Conservation (phyloP, 2,797 vertebrate species). For the Pseudochaenichthys georgianus region DNA sequence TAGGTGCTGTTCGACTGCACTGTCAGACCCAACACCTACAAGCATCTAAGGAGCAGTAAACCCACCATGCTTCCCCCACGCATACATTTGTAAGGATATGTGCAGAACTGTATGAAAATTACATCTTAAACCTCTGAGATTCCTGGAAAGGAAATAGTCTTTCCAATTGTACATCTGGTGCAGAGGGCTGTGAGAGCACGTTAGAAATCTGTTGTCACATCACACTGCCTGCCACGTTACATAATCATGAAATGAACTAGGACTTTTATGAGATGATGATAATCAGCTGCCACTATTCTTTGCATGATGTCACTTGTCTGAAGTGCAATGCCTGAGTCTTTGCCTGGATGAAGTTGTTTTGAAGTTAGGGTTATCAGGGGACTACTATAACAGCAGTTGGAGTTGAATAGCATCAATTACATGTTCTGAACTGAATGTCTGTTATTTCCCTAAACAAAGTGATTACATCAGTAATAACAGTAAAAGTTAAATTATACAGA, state of each 20-base stretch:
- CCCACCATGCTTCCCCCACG: slow-evolving; percentile 36
- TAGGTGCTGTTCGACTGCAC: slow-evolving; percentile 63
- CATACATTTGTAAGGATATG: slow-evolving; percentile 55
- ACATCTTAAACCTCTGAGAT: slow-evolving; percentile 63
- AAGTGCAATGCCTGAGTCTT: slow-evolving; percentile 9
- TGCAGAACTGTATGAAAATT: slow-evolving; percentile 67
- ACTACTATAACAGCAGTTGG: slow-evolving; percentile 6
- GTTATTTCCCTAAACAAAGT: neutral
- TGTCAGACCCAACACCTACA: slow-evolving; percentile 70
- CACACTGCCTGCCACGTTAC: slow-evolving; percentile 16
- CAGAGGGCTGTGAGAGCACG: slow-evolving; percentile 26
- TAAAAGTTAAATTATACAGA: neutral
- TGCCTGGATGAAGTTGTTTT: slow-evolving; percentile 30
- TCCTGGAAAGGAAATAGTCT: slow-evolving; percentile 62
- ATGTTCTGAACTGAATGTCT: slow-evolving; percentile 1
- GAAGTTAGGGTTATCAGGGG: slow-evolving; percentile 2
- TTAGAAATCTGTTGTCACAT: slow-evolving; percentile 35
- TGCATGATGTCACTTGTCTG: slow-evolving; percentile 32
- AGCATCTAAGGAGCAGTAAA: slow-evolving; percentile 57
- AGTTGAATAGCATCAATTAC: neutral
- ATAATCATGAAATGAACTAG: slow-evolving; percentile 42
- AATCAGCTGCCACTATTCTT: slow-evolving; percentile 29
- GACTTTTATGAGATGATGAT: slow-evolving; percentile 27
- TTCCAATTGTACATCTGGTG: slow-evolving; percentile 31
- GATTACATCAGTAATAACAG: neutral